These are phyloP conservation scores for Empidonax traillii DNA, from an alignment of 2,113 vertebrate genomes.

Conservation along the genomic window DNA sequence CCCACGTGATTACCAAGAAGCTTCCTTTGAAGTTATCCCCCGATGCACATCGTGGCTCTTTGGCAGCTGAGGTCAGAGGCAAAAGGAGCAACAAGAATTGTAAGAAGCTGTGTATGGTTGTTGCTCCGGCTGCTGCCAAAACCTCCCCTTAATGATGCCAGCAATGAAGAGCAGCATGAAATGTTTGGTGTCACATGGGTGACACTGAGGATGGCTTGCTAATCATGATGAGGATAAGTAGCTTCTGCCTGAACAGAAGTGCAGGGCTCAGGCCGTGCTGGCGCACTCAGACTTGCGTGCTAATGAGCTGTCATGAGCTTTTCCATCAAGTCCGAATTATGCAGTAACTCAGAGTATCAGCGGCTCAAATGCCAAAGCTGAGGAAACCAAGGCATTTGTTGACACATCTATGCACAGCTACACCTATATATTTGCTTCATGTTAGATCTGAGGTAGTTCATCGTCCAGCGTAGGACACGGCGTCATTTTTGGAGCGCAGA, in stretches of 20 bases:
- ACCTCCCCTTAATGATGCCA: not conserved
- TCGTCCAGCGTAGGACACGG: not conserved
- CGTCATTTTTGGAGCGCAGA: not conserved
- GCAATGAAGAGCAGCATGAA: not conserved
- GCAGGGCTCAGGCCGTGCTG: not conserved
- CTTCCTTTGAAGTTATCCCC: not conserved
- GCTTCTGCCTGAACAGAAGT: not conserved
- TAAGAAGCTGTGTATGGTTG: not conserved
- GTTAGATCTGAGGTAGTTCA: not conserved
- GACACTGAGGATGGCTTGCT: not conserved
- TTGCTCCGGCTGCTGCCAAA: not conserved
- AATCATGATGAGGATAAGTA: not conserved
- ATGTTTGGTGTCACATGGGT: not conserved
- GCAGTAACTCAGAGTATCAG: not conserved
- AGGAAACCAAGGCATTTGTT: not conserved
- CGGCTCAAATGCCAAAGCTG: not conserved
- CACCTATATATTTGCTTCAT: not conserved
- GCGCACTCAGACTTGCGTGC: not conserved
- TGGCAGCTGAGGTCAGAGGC: not conserved
- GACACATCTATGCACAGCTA: not conserved
- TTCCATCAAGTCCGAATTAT: not conserved
- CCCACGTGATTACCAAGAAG: not conserved
- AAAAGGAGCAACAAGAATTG: not conserved
- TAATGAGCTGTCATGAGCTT: constrained; percentile 12
- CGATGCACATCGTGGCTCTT: not conserved